phyloP scores from a whole-genome alignment of 2,113 vertebrate genomes.

The Scortum barcoo region DNA sequence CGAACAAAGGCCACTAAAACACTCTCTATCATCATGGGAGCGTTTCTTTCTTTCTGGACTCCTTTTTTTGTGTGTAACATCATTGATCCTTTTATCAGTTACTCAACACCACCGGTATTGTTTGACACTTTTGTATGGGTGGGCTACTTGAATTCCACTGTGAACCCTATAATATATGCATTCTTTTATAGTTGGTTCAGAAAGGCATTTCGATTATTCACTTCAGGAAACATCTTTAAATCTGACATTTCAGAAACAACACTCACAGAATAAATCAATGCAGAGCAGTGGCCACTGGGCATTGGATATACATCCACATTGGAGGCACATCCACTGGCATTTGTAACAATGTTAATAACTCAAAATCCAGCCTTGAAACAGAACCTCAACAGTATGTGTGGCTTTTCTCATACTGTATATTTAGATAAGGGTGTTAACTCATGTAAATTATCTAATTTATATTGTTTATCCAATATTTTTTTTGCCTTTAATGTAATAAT shows the following conservation, averaged over 20 bases:
- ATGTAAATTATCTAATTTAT: no score
- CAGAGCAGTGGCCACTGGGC: no score
- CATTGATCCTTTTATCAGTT: constrained; percentile 25
- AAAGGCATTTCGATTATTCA: constrained; percentile 23
- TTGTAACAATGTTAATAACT: no score
- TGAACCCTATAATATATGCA: constrained; percentile 42
- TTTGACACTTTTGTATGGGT: constrained; percentile 29
- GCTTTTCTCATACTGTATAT: no score
- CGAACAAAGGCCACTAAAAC: constrained; percentile 45
- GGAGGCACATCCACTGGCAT: no score
- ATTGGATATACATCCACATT: no score
- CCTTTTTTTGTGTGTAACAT: constrained; percentile 38
- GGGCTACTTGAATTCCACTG: constrained; percentile 36
- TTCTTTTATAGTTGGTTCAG: constrained; percentile 48
- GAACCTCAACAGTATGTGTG: no score
- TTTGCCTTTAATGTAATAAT: no score
- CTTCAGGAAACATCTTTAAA: constrained; percentile 9
- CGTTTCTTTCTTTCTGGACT: constrained; percentile 46
- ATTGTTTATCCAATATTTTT: no score
- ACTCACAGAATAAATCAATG: constrained; percentile 1
- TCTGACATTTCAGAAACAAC: constrained; percentile 24
- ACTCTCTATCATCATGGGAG: constrained; percentile 39
- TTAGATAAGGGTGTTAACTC: no score
- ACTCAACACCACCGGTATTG: constrained; percentile 23
- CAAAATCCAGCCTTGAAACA: no score